phyloP scores from a whole-genome alignment of 37 sponge, comb jelly and placozoan species.

The Geodia barretti region DNA sequence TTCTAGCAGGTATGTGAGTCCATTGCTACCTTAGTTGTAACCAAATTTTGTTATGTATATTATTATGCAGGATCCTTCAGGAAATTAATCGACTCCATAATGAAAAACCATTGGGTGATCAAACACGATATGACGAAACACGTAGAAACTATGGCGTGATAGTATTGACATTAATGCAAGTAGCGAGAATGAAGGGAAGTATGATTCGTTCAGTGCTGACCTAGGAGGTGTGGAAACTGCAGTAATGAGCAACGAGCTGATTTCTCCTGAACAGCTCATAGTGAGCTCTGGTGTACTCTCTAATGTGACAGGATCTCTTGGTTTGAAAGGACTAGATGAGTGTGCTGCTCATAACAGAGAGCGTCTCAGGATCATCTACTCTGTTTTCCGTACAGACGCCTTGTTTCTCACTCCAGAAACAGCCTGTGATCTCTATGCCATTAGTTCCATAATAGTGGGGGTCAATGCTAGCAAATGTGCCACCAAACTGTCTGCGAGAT shows the following conservation, averaged over 20 bases:
- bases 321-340: background rate
- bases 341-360: background rate
- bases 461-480: constrained; percentile 12
- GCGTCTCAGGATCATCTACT: constrained; percentile 5
- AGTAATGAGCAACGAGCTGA: background rate
- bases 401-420: constrained; percentile 17
- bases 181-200: background rate
- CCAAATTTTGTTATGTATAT: background rate
- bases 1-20: background rate
- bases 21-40: background rate
- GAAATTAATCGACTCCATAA: background rate
- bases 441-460: background rate
- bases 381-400: constrained; percentile 20
- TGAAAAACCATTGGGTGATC: background rate
- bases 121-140: background rate
- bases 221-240: background rate
- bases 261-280: background rate
- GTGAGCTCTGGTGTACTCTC: background rate
- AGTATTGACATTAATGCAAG: constrained; percentile 1
- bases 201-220: background rate
- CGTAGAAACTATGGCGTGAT: background rate
- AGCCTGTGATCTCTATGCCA: background rate
- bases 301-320: background rate
- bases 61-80: background rate
- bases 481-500: constrained; percentile 1